Percentiles rank a stretch among this genome's conserved stretches.
phyloP scores from a whole-genome alignment of 2,888 invertebrate species.

The Nephrotoma guestfalica region DNA sequence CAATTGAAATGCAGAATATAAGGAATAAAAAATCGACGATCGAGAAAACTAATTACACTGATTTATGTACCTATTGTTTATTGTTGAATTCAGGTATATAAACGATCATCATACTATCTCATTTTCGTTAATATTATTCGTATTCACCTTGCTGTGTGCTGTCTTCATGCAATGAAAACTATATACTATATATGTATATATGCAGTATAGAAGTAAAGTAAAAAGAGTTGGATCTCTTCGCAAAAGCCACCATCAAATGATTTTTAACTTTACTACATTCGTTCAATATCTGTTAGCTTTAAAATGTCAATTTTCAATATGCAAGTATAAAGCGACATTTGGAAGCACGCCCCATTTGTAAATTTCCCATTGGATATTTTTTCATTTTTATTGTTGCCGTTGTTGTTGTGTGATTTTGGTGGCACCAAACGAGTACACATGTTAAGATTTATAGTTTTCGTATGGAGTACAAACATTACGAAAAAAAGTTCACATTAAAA shows the following conservation, averaged over 20 bases:
- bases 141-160: background rate
- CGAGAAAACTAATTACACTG: slow-evolving; percentile 71
- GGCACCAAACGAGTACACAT: background rate
- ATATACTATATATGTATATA: background rate
- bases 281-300: background rate
- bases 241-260: background rate
- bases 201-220: background rate
- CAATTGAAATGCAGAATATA: background rate
- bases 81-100: slow-evolving; percentile 37
- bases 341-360: background rate
- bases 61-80: slow-evolving; percentile 88
- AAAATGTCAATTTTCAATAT: background rate
- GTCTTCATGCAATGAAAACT: background rate
- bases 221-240: background rate
- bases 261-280: background rate
- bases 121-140: background rate
- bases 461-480: background rate
- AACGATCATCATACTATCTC: background rate
- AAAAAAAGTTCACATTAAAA: background rate
- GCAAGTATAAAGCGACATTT: background rate
- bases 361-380: background rate
- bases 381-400: too few relatives aligned
- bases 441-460: background rate
- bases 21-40: slow-evolving; percentile 23
- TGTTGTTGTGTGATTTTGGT: background rate